Percentiles rank a stretch among this genome's conserved stretches.
Conservation (phyloP, 2,888 invertebrate genomes). For the Pseudococcus longispinus region DNA sequence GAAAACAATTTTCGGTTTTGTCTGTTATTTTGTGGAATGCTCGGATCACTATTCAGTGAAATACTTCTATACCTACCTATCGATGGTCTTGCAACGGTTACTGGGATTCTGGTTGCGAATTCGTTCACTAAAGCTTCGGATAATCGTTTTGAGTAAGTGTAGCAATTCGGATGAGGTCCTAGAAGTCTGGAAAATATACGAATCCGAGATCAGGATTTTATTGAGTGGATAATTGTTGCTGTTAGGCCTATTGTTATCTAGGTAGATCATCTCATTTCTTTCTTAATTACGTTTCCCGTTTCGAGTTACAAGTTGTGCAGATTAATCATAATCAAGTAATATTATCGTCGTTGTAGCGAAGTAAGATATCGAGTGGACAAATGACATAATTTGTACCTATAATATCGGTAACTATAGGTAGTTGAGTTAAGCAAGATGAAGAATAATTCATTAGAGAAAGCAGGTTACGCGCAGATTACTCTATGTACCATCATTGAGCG, state of each 20-base stretch:
- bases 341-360: not conserved
- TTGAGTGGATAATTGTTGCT: not conserved
- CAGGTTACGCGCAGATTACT: not conserved
- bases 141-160: constrained; percentile 93
- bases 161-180: constrained; percentile 89
- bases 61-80: constrained; percentile 72
- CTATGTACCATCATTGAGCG: not conserved
- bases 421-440: not conserved
- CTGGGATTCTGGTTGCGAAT: constrained; percentile 75
- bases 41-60: not conserved
- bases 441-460: not conserved
- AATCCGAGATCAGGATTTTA: not conserved
- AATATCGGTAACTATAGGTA: not conserved
- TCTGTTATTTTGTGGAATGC: not conserved
- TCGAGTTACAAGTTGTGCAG: not conserved
- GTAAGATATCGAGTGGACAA: not conserved
- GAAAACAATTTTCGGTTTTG: not conserved
- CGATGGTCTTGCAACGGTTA: constrained; percentile 87
- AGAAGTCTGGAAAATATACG: constrained; percentile 67
- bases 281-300: not conserved
- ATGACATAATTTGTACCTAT: not conserved
- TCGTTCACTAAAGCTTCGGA: constrained; percentile 83
- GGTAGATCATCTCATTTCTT: not conserved
- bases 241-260: too few relatives aligned
- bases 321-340: not conserved